These are phyloP conservation scores for Mormyrus hasselquistii DNA, from an alignment of 2,797 vertebrate genomes.

Conservation along the genomic window DNA sequence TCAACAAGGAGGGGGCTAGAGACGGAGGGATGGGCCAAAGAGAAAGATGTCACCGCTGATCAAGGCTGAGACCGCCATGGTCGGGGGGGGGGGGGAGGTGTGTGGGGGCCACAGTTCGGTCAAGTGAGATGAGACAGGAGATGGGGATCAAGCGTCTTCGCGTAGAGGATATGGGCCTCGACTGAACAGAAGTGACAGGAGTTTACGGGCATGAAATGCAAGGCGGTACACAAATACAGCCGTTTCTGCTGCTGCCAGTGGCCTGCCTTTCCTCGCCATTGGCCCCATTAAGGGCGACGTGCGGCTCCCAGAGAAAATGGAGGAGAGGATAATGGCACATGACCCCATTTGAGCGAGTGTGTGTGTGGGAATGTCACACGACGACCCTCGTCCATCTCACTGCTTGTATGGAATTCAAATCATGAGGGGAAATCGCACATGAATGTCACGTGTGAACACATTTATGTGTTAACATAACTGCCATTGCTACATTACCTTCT, in stretches of 20 bases:
- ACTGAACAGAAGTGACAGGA: slow-evolving; percentile 11
- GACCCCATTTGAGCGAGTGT: background rate
- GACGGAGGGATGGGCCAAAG: background rate
- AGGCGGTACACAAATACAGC: background rate
- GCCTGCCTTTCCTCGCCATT: background rate
- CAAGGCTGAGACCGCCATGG: background rate
- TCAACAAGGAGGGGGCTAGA: background rate
- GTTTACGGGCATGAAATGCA: background rate
- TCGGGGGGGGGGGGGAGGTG: background rate
- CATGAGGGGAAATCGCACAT: background rate
- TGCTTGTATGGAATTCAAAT: background rate
- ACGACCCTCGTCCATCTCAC: background rate
- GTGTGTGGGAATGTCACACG: background rate
- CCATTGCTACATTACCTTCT: background rate
- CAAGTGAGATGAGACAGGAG: background rate
- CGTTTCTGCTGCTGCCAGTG: background rate
- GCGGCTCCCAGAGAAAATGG: background rate
- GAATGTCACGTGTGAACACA: background rate
- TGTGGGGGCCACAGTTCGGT: background rate
- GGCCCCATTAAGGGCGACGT: background rate
- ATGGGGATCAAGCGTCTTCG: background rate
- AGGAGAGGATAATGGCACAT: background rate
- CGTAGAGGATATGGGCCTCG: background rate
- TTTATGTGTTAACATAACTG: background rate
- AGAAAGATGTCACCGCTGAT: background rate